Evolutionary conservation across 2,888 invertebrate species (phyloP), one percentile per base, ranked within the genome.

Genomic region (Agrilus cyanescens): DNA sequence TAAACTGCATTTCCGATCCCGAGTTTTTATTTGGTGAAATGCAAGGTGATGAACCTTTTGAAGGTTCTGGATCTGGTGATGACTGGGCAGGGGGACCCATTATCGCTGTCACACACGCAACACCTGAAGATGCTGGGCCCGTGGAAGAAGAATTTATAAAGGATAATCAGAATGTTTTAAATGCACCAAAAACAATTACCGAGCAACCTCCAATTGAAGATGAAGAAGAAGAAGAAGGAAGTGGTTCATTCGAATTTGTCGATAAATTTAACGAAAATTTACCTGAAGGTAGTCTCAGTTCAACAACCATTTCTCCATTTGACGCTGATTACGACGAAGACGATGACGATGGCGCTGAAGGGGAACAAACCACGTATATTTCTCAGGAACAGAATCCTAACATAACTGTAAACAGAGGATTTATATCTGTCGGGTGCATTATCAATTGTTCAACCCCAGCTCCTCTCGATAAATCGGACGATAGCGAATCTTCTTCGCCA

Each of bases 221-320:
- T 4, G 8, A 12, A 18, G 34, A 43, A 39, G 32, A 32, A 29
- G 35, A 43, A 16, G 59, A 59, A 51, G 61, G 63, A 16, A 61
- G 63, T 46, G 63, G 62, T 7, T 53, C 43, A 16, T 53, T 56
- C n/a, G 52, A 51, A 45, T 58, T 60, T 18, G 56, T 53, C 29
- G 32, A 29, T n/a, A 40, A 55, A 35, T 54, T 57, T 33, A 53
- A 56, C 36, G 52, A 53, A 42, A n/a, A n/a, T n/a, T n/a, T n/a
- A 10, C 10, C 25, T 10, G n/a, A n/a, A 10, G n/a, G 31, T 16
- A 14, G 4, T 38, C 20, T 5, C 12, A 14, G 36, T 38, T 37
- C 15, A 12, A 15, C 14, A 34, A 41, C 16, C 2, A 12, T 5
- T 18, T 16, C 7, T 31, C 20, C 25, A 29, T 38, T 36, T 39